phyloP scores from a whole-genome alignment of 2,113 vertebrate species.

The Serinus canaria region DNA sequence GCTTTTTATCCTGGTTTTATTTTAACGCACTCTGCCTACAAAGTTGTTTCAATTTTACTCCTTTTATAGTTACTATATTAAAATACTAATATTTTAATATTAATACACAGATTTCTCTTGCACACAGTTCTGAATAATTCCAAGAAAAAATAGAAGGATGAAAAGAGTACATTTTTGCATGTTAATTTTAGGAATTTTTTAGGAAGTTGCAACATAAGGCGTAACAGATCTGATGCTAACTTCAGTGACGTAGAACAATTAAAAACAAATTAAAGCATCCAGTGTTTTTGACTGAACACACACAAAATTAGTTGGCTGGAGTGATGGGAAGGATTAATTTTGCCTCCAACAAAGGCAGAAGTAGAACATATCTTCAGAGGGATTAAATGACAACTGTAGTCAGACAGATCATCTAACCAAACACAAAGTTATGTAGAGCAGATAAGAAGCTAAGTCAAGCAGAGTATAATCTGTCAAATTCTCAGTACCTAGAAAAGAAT shows the following conservation, averaged over 20 bases:
- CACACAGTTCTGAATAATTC: not conserved
- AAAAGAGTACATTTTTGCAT: not conserved
- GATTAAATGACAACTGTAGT: not conserved
- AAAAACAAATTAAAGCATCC: not conserved
- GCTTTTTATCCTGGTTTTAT: not conserved
- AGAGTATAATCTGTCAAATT: not conserved
- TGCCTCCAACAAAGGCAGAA: not conserved
- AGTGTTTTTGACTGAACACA: not conserved
- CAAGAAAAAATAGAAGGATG: not conserved
- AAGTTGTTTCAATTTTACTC: not conserved
- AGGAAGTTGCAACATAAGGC: not conserved
- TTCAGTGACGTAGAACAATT: not conserved
- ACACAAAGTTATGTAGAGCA: not conserved
- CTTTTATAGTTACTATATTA: not conserved
- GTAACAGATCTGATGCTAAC: not conserved
- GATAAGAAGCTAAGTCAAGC: not conserved
- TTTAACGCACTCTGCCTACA: not conserved
- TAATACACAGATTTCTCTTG: not conserved
- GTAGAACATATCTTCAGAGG: not conserved
- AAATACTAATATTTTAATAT: not conserved
- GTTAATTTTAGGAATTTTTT: not conserved
- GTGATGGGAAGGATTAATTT: not conserved
- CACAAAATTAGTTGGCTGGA: not conserved
- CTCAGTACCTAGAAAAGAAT: not conserved
- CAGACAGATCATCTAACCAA: not conserved